A percentile compares a stretch with the other conserved stretches of the same genome.
phyloP scores from a whole-genome alignment of 2,797 vertebrate genomes.

The Manis javanica region DNA sequence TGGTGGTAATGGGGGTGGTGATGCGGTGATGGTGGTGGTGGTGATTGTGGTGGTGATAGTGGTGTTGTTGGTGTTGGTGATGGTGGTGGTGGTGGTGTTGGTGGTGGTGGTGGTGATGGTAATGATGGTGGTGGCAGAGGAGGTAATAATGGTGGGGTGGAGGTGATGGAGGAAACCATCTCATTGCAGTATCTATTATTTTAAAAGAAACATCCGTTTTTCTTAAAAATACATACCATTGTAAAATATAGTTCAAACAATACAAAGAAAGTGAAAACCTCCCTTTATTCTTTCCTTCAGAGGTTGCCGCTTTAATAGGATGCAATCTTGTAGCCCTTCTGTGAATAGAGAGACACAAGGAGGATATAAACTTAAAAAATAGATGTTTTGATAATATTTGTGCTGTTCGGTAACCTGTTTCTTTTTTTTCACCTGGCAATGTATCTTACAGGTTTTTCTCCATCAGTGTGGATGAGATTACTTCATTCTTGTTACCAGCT shows the following conservation, averaged over 20 bases:
- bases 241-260: not conserved
- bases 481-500: not conserved
- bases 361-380: not conserved
- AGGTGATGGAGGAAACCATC: not conserved
- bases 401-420: not conserved
- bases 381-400: not conserved
- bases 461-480: too few species aligned
- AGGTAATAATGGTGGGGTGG: not conserved
- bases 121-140: accelerated
- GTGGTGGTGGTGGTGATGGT: accelerated
- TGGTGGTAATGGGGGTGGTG: not conserved
- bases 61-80: too few species aligned
- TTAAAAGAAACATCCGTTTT: not conserved
- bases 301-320: not conserved
- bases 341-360: not conserved
- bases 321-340: not conserved
- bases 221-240: not conserved
- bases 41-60: too few species aligned
- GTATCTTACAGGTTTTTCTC: not conserved
- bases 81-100: accelerated
- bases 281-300: not conserved
- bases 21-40: not conserved
- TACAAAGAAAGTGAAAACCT: not conserved
- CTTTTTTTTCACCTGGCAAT: not conserved
- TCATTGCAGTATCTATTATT: not conserved